phyloP scores from a whole-genome alignment of 2,113 vertebrate species.

The Fregata magnificens region DNA sequence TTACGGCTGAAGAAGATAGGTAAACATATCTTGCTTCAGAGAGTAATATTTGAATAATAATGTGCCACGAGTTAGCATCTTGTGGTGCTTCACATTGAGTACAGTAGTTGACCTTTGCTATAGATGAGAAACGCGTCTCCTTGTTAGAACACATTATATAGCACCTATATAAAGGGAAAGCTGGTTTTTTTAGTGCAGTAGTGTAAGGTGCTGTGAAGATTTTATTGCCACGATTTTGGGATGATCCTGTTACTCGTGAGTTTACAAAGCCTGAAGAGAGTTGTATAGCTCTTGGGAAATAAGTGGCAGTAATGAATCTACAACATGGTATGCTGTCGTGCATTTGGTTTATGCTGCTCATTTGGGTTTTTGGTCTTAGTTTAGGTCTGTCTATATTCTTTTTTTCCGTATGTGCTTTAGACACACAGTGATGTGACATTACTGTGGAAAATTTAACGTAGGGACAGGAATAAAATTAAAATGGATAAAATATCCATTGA shows the following conservation, averaged over 20 bases:
- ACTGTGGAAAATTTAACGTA: background rate
- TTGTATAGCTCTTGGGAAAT: background rate
- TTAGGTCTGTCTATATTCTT: background rate
- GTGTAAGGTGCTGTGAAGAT: background rate
- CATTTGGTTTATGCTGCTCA: background rate
- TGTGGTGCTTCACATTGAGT: background rate
- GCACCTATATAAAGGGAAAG: background rate
- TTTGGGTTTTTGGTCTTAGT: background rate
- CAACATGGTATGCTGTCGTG: background rate
- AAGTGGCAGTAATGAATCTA: background rate
- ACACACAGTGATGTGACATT: background rate
- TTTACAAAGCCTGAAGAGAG: background rate
- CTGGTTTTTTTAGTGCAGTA: background rate
- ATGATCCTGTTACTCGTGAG: background rate
- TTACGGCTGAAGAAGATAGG: slow-evolving; percentile 20
- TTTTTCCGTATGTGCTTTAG: background rate
- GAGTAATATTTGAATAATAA: slow-evolving; percentile 42
- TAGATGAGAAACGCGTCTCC: background rate
- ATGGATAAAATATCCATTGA: background rate
- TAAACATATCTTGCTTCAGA: slow-evolving; percentile 22
- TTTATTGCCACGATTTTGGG: background rate
- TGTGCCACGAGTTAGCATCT: background rate
- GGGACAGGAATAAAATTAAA: background rate
- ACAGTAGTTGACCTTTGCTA: slow-evolving; percentile 39
- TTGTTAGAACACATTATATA: background rate